Evolutionary conservation across 1,140 invertebrate species (phyloP), one percentile per base, ranked within the genome.

Genomic region (Pseudomyrmex flavicornis): DNA sequence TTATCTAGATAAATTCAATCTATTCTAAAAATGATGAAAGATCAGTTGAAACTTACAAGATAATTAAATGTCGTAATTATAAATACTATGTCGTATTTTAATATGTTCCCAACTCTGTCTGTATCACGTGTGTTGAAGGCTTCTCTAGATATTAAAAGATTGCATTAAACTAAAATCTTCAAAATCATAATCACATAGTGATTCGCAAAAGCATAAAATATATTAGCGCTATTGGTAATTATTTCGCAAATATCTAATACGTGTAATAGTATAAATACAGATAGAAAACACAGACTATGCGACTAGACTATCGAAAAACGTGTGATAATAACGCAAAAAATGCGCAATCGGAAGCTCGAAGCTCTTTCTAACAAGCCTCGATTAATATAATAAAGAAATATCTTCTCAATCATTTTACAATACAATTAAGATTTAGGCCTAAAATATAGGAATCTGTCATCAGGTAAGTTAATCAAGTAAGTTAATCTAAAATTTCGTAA

Each of bases 231-330:
- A 35, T 35, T 35, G 0, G 56, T 15, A 68, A 58, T 79, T 2
- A 58, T 22, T 13, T 13, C 65, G 61, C 26, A 46, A 70, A 54
- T 75, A 17, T 22, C 48, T 87, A 88, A 48, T 26, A 80, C 70
- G 44, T 80, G 61, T 35, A 48, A 26, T 70, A 70, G 58, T 62
- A 62, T 82, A 88, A 88, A 2, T 73, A 77, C 61, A 69, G 46
- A 52, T 76, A 69, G 44, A 77, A 86, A 89, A 89, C 85, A 90
- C 82, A 89, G 85, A 35, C 87, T 88, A 74, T 90, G 87, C 90
- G 90, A 91, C 90, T 91, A 91, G 90, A 35, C 35, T 63, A 82
- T 87, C 82, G 66, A 89, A 91, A 90, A 90, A 77, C 72, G 83
- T 84, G 76, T 68, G n/a, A 79, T 75, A 87, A 83, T 65, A 88